Conservation (phyloP, 2,797 vertebrate genomes). For the Setipinna tenuifilis region DNA sequence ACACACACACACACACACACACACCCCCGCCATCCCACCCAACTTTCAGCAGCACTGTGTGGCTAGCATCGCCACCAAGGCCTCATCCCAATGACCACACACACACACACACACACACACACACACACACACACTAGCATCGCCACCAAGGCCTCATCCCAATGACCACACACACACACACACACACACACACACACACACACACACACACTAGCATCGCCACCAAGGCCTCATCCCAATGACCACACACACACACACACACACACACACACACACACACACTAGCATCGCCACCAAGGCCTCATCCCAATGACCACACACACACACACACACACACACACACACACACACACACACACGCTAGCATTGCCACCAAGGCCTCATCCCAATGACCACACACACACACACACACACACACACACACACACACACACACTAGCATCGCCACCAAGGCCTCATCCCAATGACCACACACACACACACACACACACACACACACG, state of each 20-base stretch:
- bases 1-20: too few relatives aligned
- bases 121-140: background rate
- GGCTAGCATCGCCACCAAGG: conserved; percentile 93
- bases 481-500: conserved; percentile 42
- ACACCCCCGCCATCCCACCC: conserved; percentile 82
- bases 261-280: background rate
- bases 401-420: background rate
- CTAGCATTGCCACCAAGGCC: conserved; percentile 94
- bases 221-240: conserved; percentile 98
- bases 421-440: background rate
- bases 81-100: conserved; percentile 90
- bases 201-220: conserved; percentile 78
- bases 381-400: conserved; percentile 88
- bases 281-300: background rate
- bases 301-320: conserved; percentile 20
- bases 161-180: conserved; percentile 14
- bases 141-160: conserved; percentile 12
- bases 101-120: background rate
- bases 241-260: conserved; percentile 60
- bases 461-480: conserved; percentile 18
- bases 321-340: background rate
- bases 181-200: background rate
- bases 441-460: conserved; percentile 6
- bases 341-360: background rate
- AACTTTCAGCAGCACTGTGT: conserved; percentile 99